A percentile compares a stretch with the other conserved stretches of the same genome.
Conservation (phyloP, 2,797 vertebrate species). For the Chaetophractus vellerosus region DNA sequence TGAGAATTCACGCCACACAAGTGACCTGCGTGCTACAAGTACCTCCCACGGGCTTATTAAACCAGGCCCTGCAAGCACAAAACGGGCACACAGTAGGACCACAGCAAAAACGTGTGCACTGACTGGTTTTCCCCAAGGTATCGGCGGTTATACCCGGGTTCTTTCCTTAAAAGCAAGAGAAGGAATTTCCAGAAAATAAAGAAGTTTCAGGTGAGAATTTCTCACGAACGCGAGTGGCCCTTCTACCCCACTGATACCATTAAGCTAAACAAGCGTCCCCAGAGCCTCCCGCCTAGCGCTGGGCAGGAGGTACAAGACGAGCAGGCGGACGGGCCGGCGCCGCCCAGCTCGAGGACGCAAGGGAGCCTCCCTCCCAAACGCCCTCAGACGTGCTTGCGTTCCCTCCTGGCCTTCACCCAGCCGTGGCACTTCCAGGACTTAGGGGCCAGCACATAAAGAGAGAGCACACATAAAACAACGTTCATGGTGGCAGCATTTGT, state of each 20-base stretch:
- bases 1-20: rapidly evolving
- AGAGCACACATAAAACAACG: rapidly evolving
- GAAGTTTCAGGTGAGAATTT: not conserved
- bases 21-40: not conserved
- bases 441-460: not conserved
- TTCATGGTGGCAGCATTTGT: too few species aligned
- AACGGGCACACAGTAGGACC: not conserved
- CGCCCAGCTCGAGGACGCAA: rapidly evolving
- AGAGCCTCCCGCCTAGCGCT: rapidly evolving
- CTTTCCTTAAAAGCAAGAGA: not conserved
- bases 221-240: not conserved
- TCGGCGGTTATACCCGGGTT: not conserved
- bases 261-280: rapidly evolving
- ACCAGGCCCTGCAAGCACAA: not conserved
- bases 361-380: rapidly evolving
- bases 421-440: not conserved
- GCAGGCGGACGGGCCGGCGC: not conserved
- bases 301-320: not conserved
- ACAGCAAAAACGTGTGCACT: rapidly evolving
- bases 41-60: rapidly evolving
- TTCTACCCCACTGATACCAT: rapidly evolving
- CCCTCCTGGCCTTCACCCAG: not conserved
- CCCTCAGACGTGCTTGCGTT: rapidly evolving
- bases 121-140: not conserved
- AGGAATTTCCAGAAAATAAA: not conserved